Evolutionary conservation across 2,888 invertebrate species (phyloP), one percentile per base, ranked within the genome.

Genomic region (Rhaphigaster nebulosa): DNA sequence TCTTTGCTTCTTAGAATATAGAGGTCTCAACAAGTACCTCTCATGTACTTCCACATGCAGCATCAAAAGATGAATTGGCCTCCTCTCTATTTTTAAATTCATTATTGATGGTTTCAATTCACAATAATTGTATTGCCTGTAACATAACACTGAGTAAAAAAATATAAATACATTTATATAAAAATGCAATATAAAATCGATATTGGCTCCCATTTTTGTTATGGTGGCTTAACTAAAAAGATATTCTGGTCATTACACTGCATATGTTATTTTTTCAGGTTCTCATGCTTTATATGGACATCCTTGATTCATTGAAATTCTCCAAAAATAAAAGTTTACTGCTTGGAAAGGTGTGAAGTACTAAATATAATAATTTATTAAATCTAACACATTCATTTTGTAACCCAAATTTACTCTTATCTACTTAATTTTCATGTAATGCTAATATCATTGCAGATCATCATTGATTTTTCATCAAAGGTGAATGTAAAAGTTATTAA

Each of bases 311-410:
- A 76, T 76, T 2, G 20, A 76, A 76, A 38, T 20, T 76, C 38
- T 34, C 65, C 3, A 18, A 23, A 1, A 38, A 70, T 70, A 6
- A 20, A 76, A 65, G 29, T 13, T 38, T 6, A 20, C 3, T 23
- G 13, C 3, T 76, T 10, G 20, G 2, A 76, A 38, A 76, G 0
- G 4, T 76, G 20, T 6, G 20, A 38, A 38, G 15, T 38, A 76
- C 5, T 38, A 76, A 76, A 76, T 76, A 76, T 76, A 76, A 34
- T 76, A 38, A 76, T 76, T 76, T 76, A 76, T 76, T 76, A 76
- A 38, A 38, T 1, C 18, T 38, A 20, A 23, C 6, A 2, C 20
- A 38, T 76, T 76, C 4, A 76, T 76, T 38, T 10, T 76, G 10
- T 76, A 38, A 76, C 38, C 70, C 38, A 20, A 76, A 76, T 38